A percentile compares a stretch with the other conserved stretches of the same genome.
phyloP scores from a whole-genome alignment of 2,113 vertebrate species.

The Ailuropoda melanoleuca region DNA sequence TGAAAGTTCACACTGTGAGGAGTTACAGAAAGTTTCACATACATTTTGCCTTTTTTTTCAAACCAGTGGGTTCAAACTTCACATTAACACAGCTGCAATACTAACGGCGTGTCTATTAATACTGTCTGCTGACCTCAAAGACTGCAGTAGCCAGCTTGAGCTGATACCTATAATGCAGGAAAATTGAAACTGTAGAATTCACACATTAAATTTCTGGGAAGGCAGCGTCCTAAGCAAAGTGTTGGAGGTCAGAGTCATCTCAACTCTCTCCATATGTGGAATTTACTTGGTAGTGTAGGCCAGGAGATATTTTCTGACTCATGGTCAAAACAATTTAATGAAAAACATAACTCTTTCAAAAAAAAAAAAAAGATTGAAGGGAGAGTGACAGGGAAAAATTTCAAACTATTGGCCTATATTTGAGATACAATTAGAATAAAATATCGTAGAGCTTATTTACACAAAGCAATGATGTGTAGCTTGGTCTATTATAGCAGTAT shows the following conservation, averaged over 20 bases:
- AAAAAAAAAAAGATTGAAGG: neutral
- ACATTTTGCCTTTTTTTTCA: slow-evolving; percentile 31
- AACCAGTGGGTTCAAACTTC: slow-evolving; percentile 37
- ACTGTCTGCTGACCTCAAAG: slow-evolving; percentile 63
- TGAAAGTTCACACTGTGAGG: slow-evolving; percentile 51
- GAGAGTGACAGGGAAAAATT: neutral
- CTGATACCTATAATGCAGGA: slow-evolving; percentile 44
- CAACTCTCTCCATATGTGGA: neutral
- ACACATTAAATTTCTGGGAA: slow-evolving; percentile 54
- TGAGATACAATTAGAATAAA: neutral
- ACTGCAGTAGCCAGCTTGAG: slow-evolving; percentile 23
- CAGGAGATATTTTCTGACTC: slow-evolving; percentile 38
- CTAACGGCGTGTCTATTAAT: slow-evolving; percentile 27
- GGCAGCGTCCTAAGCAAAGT: slow-evolving; percentile 21
- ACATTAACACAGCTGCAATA: slow-evolving; percentile 28
- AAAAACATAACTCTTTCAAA: slow-evolving; percentile 8
- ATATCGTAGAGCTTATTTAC: neutral
- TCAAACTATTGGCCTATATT: neutral
- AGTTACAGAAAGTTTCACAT: slow-evolving; percentile 68
- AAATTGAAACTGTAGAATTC: slow-evolving; percentile 59
- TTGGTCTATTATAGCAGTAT: neutral
- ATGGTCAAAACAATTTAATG: slow-evolving; percentile 46
- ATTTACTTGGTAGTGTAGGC: neutral
- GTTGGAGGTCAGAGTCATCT: slow-evolving; percentile 47
- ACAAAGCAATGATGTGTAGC: neutral